These are phyloP conservation scores for Oryzias woworae DNA, from an alignment of 2,113 vertebrate species.

Conservation along the genomic window DNA sequence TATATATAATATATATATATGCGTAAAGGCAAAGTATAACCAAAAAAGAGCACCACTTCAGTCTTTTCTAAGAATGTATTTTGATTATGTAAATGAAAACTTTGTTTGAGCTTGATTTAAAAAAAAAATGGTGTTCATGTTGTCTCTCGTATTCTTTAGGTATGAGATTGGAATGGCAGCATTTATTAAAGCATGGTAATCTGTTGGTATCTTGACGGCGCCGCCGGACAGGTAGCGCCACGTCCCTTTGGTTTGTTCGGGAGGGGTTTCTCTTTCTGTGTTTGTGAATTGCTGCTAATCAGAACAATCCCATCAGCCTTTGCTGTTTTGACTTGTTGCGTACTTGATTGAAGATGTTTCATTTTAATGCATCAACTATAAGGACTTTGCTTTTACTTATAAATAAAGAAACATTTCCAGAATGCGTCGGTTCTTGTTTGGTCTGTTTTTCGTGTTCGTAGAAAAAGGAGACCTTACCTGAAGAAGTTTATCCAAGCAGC, in stretches of 20 bases:
- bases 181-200: constrained; percentile 73
- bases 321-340: constrained; percentile 70
- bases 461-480: not conserved
- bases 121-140: constrained; percentile 44
- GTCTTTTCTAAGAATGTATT: constrained; percentile 83
- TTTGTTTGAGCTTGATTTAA: constrained; percentile 64
- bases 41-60: constrained; percentile 51
- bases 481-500: constrained; percentile 4
- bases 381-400: constrained; percentile 77
- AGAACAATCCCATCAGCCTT: constrained; percentile 69
- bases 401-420: constrained; percentile 80
- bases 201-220: constrained; percentile 25
- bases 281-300: constrained; percentile 72
- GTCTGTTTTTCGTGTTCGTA: constrained; percentile 36
- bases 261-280: constrained; percentile 46
- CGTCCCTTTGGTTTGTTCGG: constrained; percentile 23
- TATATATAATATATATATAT: constrained; percentile 50
- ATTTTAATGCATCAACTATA: constrained; percentile 73
- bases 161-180: constrained; percentile 54
- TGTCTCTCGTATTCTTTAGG: constrained; percentile 50
- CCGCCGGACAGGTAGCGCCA: too few relatives aligned
- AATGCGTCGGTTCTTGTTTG: constrained; percentile 50
- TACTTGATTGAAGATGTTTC: constrained; percentile 64
- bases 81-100: constrained; percentile 72
- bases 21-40: constrained; percentile 59